Evolutionary conservation across 1,140 invertebrate genomes (phyloP).

Genomic region (Drosophila nebulosa): DNA sequence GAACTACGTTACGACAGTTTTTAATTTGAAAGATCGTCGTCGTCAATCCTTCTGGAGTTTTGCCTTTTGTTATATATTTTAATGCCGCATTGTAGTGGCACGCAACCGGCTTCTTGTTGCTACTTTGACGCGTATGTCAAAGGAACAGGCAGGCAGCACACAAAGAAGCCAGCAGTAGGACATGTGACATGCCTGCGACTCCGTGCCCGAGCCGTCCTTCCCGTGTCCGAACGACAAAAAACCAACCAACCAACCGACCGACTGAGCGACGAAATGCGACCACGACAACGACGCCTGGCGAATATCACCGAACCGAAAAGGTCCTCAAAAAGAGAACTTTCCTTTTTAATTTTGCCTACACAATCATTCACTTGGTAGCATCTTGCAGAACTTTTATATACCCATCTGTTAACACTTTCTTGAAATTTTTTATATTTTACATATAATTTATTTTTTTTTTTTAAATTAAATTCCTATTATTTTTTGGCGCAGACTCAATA

Average conservation of each 20-base stretch:
- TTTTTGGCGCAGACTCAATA: slow-evolving; percentile 73
- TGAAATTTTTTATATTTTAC: not conserved
- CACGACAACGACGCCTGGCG: not conserved
- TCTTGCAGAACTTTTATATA: slow-evolving; percentile 44
- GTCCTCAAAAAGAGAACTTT: not conserved
- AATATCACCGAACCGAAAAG: not conserved
- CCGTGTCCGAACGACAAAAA: not conserved
- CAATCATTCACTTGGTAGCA: not conserved
- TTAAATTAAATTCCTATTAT: not conserved
- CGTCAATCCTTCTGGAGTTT: not conserved
- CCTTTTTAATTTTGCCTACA: not conserved
- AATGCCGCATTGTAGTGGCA: slow-evolving; percentile 9
- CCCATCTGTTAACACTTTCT: slow-evolving; percentile 20
- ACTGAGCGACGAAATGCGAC: not conserved
- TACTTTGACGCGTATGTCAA: slow-evolving; percentile 7
- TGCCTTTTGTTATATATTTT: not conserved
- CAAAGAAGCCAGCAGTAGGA: slow-evolving; percentile 1
- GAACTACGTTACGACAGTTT: not conserved
- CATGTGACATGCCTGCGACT: slow-evolving; percentile 12
- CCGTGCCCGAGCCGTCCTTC: not conserved
- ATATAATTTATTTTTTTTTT: not conserved
- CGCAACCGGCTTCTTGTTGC: slow-evolving; percentile 6
- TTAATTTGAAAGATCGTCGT: not conserved
- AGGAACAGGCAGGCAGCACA: not conserved
- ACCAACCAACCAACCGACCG: not conserved